phyloP scores from a whole-genome alignment of 2,888 invertebrate species.

The Drosophila sordidula region DNA sequence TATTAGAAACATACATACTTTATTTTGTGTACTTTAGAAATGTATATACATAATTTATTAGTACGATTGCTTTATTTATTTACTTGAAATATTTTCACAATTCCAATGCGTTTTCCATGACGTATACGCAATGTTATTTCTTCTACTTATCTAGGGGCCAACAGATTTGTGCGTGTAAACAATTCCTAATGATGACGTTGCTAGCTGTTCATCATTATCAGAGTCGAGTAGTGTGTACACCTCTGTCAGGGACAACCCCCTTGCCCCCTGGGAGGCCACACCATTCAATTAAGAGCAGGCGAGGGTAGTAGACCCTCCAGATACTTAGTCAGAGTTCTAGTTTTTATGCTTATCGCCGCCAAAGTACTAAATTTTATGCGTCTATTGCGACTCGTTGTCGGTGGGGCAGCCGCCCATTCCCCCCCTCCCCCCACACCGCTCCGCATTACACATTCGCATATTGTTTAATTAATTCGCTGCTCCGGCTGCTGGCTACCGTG shows the following conservation, averaged over 20 bases:
- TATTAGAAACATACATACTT: conserved; percentile 5
- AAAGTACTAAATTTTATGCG: conserved; percentile 67
- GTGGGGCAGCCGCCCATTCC: neutral
- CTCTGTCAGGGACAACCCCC: conserved; percentile 9
- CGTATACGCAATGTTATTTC: conserved; percentile 54
- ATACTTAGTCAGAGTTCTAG: conserved; percentile 35
- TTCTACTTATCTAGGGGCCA: conserved; percentile 9
- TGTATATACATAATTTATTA: conserved; percentile 49
- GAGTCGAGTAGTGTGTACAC: conserved; percentile 1
- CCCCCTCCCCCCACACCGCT: neutral
- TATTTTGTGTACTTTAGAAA: conserved; percentile 15
- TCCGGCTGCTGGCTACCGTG: conserved; percentile 35
- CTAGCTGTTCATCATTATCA: conserved; percentile 11
- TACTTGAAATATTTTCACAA: conserved; percentile 63
- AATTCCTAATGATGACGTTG: conserved; percentile 42
- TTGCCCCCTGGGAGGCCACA: conserved; percentile 18
- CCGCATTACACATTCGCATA: conserved; percentile 25
- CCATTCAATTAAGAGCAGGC: conserved; percentile 23
- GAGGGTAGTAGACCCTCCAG: conserved; percentile 7
- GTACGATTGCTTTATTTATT: conserved; percentile 60
- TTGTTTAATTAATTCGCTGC: conserved; percentile 68
- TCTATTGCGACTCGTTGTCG: conserved; percentile 42
- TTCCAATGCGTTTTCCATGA: conserved; percentile 61
- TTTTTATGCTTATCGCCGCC: conserved; percentile 67
- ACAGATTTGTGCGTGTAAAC: conserved; percentile 43